Conservation (phyloP, 2,113 vertebrate genomes). For the Gopherus flavomarginatus region DNA sequence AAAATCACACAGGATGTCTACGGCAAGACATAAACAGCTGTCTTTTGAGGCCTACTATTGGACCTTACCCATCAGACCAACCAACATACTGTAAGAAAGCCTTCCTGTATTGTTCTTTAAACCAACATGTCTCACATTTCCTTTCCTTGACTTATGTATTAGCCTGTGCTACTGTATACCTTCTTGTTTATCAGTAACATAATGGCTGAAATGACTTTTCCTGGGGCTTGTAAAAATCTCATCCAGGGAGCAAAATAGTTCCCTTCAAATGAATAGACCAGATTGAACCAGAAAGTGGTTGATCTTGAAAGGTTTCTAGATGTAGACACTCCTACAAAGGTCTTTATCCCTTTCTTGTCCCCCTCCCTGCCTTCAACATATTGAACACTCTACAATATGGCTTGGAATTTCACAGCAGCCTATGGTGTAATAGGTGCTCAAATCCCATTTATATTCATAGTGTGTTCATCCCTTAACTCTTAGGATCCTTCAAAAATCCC, state of each 20-base stretch:
- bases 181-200: neutral
- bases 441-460: neutral
- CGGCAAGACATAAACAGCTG: neutral
- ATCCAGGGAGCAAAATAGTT: neutral
- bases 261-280: neutral
- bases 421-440: neutral
- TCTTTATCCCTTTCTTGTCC: neutral
- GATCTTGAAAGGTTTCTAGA: neutral
- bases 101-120: neutral
- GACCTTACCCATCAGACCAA: neutral
- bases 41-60: neutral
- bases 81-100: neutral
- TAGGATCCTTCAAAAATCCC: neutral
- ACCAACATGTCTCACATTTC: neutral
- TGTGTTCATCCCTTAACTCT: neutral
- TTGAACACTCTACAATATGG: neutral
- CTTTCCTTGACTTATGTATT: neutral
- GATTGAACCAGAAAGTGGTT: neutral
- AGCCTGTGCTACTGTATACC: neutral
- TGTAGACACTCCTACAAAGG: neutral
- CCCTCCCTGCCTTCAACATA: neutral
- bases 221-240: neutral
- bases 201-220: neutral
- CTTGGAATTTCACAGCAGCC: neutral
- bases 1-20: neutral